Evolutionary conservation across 2,797 vertebrate species (phyloP).

Genomic region (Eulemur albifrons): DNA sequence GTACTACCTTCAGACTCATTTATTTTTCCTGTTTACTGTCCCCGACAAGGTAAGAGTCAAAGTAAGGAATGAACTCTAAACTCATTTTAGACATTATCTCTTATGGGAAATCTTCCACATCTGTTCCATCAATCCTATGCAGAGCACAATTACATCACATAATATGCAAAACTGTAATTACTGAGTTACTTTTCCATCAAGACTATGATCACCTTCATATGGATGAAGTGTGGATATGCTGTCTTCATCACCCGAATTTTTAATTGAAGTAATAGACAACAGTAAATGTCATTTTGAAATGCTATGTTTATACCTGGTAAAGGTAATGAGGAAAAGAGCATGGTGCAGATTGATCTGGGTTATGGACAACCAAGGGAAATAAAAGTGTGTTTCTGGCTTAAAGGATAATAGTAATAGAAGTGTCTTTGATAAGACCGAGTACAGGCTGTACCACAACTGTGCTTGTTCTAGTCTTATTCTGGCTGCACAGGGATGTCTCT

Average conservation of each 20-base stretch:
- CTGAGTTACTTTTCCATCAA: not conserved
- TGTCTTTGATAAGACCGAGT: not conserved
- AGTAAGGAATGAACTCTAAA: not conserved
- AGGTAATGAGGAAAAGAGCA: not conserved
- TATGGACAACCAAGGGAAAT: not conserved
- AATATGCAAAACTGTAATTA: not conserved
- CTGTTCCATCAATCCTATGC: not conserved
- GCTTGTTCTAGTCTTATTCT: not conserved
- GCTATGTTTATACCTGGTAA: not conserved
- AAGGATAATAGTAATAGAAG: not conserved
- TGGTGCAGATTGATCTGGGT: not conserved
- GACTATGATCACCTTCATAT: not conserved
- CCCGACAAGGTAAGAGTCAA: not conserved
- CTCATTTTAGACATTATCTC: not conserved
- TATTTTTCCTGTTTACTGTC: not conserved
- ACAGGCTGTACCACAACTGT: fast-evolving
- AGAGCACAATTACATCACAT: not conserved
- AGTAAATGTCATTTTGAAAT: not conserved
- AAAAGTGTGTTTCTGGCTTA: not conserved
- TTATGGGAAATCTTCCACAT: not conserved
- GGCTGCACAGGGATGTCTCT: not conserved
- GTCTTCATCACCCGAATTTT: not conserved
- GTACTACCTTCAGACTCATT: not conserved
- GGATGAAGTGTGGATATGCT: not conserved
- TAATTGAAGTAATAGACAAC: not conserved